Base-by-base conservation (phyloP, 2,888 invertebrate species). In the Eledona agricola region DNA sequence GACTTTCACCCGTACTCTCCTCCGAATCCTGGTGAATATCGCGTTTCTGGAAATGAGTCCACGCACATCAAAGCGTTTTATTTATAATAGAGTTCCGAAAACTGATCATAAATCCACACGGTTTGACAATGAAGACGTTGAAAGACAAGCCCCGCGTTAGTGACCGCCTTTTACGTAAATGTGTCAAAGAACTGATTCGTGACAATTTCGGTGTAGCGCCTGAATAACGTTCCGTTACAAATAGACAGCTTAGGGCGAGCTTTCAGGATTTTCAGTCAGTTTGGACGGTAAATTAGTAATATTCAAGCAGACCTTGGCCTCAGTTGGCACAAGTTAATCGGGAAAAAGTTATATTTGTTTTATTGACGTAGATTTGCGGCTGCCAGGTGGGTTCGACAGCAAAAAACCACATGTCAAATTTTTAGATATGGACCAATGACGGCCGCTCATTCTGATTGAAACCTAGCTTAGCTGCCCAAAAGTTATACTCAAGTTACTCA, bases 321-420 rank as follows among this genome's bases (percentile, higher is more conserved):
- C 51, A 51, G 31, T 58, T 58, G 55, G 58, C 55, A 43, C 31
- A 58, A 49, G 55, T 49, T 42, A 31, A 34, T 26, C 13, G 29
- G 31, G 12, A 46, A 46, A 37, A 32, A 19, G 38, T 51, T 51
- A 56, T 51, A 51, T 58, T 53, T 56, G 54, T 53, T 43, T 45
- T 45, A 56, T 51, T 58, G 58, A 58, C 58, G 58, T 43, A 58
- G 47, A 51, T 51, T 46, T 57, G 37, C 28, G 25, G 23, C 13
- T 45, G 32, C 9, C 32, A 26, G 34, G 32, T 45, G 45, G 12
- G 11, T 11, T n/a, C 11, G n/a, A 28, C 28, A 47, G 28, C 35
- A 47, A 49, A 49, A 38, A 29, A 20, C 25, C 15, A 9, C 4
- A 4, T 19, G 19, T 4, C 4, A 19, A 19, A 5, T 4, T 19